These are phyloP conservation scores for Diogma glabrata DNA, from an alignment of 2,888 invertebrate genomes.

Conservation along the genomic window DNA sequence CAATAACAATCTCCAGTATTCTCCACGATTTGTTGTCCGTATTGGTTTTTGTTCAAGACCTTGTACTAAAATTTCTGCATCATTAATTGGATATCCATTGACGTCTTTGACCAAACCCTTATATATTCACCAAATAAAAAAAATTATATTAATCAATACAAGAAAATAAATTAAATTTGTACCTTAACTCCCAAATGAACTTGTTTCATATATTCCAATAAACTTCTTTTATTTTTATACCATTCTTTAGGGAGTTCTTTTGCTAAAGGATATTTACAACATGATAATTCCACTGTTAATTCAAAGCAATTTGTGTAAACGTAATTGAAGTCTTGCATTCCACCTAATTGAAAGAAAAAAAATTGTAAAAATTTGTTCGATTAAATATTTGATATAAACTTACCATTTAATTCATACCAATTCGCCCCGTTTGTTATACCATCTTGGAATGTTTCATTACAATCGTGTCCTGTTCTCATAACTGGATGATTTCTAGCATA, in stretches of 20 bases:
- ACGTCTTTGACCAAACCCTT: slow-evolving; percentile 32
- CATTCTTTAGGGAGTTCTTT: slow-evolving; percentile 64
- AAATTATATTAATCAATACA: not conserved
- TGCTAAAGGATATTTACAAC: slow-evolving; percentile 83
- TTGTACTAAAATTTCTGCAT: slow-evolving; percentile 63
- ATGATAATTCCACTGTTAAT: slow-evolving; percentile 91
- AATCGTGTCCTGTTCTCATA: slow-evolving; percentile 66
- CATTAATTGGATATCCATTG: slow-evolving; percentile 37
- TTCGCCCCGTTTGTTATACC: slow-evolving; percentile 87
- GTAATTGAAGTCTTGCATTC: slow-evolving; percentile 99
- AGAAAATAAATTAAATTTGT: slow-evolving; percentile 2
- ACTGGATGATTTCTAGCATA: slow-evolving; percentile 64
- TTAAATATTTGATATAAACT: slow-evolving; percentile 15
- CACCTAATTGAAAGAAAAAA: slow-evolving; percentile 45
- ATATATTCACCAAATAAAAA: slow-evolving; percentile 9
- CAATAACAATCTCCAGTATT: slow-evolving; percentile 86
- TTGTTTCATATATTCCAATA: slow-evolving; percentile 76
- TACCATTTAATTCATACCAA: slow-evolving; percentile 80
- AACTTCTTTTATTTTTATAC: slow-evolving; percentile 72
- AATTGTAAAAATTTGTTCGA: not conserved
- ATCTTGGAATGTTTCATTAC: slow-evolving; percentile 58
- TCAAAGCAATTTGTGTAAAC: slow-evolving; percentile 91
- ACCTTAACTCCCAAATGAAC: slow-evolving; percentile 58
- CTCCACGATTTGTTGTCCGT: slow-evolving; percentile 66
- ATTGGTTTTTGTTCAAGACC: slow-evolving; percentile 70